Percentiles rank a stretch among this genome's conserved stretches.
phyloP scores from a whole-genome alignment of 2,113 vertebrate species.

The Nipponia nippon region DNA sequence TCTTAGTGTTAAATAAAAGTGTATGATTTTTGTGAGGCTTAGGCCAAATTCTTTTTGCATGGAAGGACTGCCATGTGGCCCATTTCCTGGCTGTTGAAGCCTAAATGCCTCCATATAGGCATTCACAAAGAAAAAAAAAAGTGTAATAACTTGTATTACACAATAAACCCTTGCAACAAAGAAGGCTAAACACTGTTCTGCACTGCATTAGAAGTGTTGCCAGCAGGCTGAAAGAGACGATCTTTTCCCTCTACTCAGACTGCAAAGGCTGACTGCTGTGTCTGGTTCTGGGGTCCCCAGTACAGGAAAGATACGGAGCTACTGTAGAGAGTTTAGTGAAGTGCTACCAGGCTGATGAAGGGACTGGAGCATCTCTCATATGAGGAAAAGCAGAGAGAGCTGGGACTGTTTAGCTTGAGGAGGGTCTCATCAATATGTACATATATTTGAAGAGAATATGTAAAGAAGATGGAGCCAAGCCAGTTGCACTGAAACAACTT shows the following conservation, averaged over 20 bases:
- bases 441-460: not conserved
- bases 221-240: not conserved
- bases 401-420: not conserved
- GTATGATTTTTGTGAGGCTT: not conserved
- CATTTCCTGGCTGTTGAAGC: not conserved
- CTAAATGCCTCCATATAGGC: not conserved
- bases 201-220: not conserved
- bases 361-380: not conserved
- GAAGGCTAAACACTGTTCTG: not conserved
- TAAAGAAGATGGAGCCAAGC: not conserved
- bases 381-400: not conserved
- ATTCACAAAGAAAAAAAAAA: not conserved
- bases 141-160: not conserved
- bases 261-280: too few relatives aligned
- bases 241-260: not conserved
- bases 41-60: not conserved
- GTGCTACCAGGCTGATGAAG: not conserved
- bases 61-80: not conserved
- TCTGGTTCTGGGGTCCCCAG: not conserved
- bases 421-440: not conserved
- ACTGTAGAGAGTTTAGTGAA: not conserved
- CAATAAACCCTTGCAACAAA: not conserved
- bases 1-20: not conserved
- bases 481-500: not conserved
- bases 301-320: not conserved